Evolutionary conservation across 2,888 invertebrate species (phyloP), one percentile per base, ranked within the genome.

Genomic region (Acrobeloides nanus): DNA sequence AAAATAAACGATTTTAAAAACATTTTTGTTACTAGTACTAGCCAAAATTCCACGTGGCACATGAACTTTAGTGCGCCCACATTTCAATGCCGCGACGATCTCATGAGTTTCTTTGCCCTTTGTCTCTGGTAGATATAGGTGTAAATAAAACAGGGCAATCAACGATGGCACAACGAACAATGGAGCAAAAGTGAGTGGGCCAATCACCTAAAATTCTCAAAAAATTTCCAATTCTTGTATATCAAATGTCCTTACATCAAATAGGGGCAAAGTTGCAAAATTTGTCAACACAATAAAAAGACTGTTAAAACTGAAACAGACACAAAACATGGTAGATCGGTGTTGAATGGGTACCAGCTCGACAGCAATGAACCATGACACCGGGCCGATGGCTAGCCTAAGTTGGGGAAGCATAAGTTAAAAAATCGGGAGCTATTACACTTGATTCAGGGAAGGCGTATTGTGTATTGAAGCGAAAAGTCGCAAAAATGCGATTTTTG

Each of bases 351-450:
- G 59, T 17, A 64, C 62, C 20, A 70, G 46, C 48, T 69, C 69
- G 3, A 64, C 57, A n/a, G 59, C 62, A 31, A 70, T 56, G 35
- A 62, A 61, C 61, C 62, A 66, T 8, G 62, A 61, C 10, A 65
- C 58, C 7, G 65, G 66, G 3, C 68, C 68, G 24, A 68, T 57
- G 31, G 66, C 67, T 4, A 60, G 29, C 32, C 67, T 63, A 46
- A 47, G 64, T n/a, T n/a, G n/a, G n/a, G n/a, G n/a, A n/a, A n/a
- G n/a, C n/a, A n/a, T n/a, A n/a, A n/a, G n/a, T n/a, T n/a, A n/a
- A n/a, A n/a, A n/a, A n/a, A n/a, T n/a, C n/a, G n/a, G n/a, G n/a
- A n/a, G n/a, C n/a, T n/a, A n/a, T n/a, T n/a, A n/a, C n/a, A n/a
- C n/a, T n/a, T n/a, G n/a, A n/a, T n/a, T n/a, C n/a, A n/a, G n/a